Base-by-base conservation (phyloP, 1,140 invertebrate genomes). In the Drosophila burlai region DNA sequence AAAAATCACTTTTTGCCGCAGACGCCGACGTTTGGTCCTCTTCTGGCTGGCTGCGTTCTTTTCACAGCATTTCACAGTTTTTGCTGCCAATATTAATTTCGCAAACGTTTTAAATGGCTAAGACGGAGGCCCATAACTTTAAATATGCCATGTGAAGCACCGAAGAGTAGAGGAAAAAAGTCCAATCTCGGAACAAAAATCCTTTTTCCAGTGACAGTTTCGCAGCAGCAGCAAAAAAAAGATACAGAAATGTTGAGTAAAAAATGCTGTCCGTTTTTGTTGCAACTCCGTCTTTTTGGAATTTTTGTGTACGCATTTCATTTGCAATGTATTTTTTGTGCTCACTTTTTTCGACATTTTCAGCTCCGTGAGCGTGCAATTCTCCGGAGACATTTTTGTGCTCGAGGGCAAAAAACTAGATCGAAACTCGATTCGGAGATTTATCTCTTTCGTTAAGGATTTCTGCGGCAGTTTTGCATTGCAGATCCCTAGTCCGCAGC, bases 401-500 rank as follows among this genome's bases (percentile, higher is more conserved):
- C 9, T 43, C 31, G 42, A 54, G 58, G 68, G 62, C 85, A 91
- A 91, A 81, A 91, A 91, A 87, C 81, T 91, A 91, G 89, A 84
- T 82, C 69, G 67, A 68, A 58, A 52, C 47, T 58, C 67, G 52
- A 79, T 80, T 67, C 75, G 52, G 85, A 90, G 85, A 90, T 90
- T 90, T 90, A 90, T 90, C 82, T 90, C 79, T 85, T 90, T 90
- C 85, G 86, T 90, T 90, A 90, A 80, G 85, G 81, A 89, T 90
- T 89, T 84, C 76, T 81, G 68, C 52, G 16, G 57, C 50, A 65
- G 81, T 87, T 87, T 87, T 89, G 85, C 84, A 89, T 84, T 89
- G 84, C 85, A 89, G 84, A 89, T 89, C 81, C 84, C 52, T 46
- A 49, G 42, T 71, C 46, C 62, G 62, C 62, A 50, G n/a, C 62